Evolutionary conservation across 2,113 vertebrate genomes (phyloP).

Genomic region (Salvelinus fontinalis): DNA sequence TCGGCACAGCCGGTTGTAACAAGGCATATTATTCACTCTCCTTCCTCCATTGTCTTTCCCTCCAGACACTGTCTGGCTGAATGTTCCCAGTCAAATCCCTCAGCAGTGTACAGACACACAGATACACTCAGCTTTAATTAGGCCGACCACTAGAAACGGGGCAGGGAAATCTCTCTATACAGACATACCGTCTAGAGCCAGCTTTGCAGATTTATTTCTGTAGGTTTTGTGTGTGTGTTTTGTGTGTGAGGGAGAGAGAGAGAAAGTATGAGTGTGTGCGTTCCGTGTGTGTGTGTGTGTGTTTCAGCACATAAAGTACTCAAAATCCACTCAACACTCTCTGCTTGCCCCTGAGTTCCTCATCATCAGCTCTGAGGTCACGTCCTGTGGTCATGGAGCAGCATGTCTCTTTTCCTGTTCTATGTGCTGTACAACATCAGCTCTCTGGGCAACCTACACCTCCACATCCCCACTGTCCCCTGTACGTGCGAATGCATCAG

Average conservation of each 20-base stretch:
- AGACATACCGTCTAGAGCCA: constrained; percentile 58
- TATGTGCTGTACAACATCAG: constrained; percentile 42
- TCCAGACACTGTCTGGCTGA: constrained; percentile 53
- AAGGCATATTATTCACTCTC: constrained; percentile 51
- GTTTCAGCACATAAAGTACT: background rate
- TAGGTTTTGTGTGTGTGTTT: constrained; percentile 38
- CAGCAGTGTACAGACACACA: constrained; percentile 44
- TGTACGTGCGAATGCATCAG: no score
- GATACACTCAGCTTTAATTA: constrained; percentile 59
- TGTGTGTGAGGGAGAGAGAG: background rate
- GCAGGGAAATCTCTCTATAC: constrained; percentile 44
- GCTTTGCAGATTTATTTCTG: constrained; percentile 57
- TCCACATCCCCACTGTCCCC: constrained; percentile 1
- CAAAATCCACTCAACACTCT: background rate
- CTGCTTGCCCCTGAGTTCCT: constrained; percentile 52
- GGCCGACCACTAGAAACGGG: constrained; percentile 53
- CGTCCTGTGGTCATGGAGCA: constrained; percentile 68
- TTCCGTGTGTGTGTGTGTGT: background rate
- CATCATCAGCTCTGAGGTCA: constrained; percentile 65
- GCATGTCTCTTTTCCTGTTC: constrained; percentile 66
- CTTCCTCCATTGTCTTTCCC: constrained; percentile 55
- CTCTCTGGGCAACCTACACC: constrained; percentile 28
- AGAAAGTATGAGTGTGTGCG: background rate
- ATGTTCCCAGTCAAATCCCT: constrained; percentile 56
- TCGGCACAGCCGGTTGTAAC: constrained; percentile 33